phyloP scores from a whole-genome alignment of 2,888 invertebrate genomes.

The Tolmerus cingulatus region DNA sequence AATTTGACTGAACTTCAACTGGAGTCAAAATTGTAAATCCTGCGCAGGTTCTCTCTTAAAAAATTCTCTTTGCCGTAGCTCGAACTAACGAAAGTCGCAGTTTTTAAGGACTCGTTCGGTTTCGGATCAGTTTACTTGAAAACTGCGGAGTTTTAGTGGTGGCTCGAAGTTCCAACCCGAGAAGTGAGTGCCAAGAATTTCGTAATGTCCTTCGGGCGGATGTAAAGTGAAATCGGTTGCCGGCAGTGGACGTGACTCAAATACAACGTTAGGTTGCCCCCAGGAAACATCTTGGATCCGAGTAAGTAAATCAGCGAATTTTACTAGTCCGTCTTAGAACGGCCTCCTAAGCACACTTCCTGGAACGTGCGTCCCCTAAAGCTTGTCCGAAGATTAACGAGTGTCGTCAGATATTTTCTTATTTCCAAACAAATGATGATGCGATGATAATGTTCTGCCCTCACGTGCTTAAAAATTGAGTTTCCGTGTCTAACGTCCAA shows the following conservation, averaged over 20 bases:
- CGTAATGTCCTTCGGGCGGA: neutral
- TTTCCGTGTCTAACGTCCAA: neutral
- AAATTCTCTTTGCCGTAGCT: neutral
- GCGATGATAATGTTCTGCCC: neutral
- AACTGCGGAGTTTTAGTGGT: neutral
- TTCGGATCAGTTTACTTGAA: neutral
- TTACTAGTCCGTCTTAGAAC: neutral
- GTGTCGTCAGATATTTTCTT: neutral
- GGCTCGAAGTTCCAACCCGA: neutral
- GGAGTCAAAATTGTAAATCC: neutral
- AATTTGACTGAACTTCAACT: neutral
- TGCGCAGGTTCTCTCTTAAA: slow-evolving; percentile 13
- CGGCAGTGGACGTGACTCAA: neutral
- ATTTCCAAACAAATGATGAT: neutral
- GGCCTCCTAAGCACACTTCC: neutral
- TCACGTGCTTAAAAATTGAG: neutral
- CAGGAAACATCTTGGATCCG: neutral
- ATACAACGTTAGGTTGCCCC: neutral
- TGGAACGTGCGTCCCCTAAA: neutral
- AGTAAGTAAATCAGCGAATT: neutral
- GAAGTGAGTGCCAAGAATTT: neutral
- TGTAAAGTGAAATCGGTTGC: neutral
- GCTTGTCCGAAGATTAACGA: neutral
- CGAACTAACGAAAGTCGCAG: neutral
- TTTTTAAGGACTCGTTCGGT: neutral